Evolutionary conservation across 2,113 vertebrate genomes (phyloP).

Genomic region (Tetrao urogallus): DNA sequence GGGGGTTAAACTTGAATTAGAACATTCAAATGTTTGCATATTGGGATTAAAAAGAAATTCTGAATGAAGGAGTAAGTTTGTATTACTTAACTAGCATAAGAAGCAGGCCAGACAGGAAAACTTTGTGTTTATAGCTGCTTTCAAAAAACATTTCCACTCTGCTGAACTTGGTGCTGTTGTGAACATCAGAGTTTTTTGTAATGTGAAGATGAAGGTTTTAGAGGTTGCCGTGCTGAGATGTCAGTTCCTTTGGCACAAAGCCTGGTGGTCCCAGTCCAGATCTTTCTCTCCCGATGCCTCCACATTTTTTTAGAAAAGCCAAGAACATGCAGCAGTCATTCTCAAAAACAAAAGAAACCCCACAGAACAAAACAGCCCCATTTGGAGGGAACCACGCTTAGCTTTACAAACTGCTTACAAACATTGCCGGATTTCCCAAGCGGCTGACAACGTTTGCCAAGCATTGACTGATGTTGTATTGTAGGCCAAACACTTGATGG

Average conservation of each 20-base stretch:
- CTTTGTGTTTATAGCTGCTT: background rate
- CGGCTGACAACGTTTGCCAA: background rate
- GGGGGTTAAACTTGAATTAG: background rate
- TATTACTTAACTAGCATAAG: background rate
- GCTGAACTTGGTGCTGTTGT: background rate
- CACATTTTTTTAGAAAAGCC: background rate
- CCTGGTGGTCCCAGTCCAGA: background rate
- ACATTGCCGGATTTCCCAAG: background rate
- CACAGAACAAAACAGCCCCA: background rate
- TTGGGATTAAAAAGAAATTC: background rate
- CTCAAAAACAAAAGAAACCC: background rate
- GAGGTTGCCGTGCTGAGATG: background rate
- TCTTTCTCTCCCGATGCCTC: background rate
- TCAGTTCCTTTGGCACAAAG: background rate
- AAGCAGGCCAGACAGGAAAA: background rate
- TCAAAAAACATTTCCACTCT: background rate
- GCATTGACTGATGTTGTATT: background rate
- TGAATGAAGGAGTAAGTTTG: background rate
- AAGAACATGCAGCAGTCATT: background rate
- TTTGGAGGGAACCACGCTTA: background rate
- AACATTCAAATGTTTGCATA: background rate
- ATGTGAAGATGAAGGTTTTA: background rate
- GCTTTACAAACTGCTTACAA: background rate
- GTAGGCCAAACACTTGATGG: background rate
- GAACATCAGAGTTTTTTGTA: background rate